Conservation (phyloP, 92 coral and sea anemone species). For the Siderastrea radians region DNA sequence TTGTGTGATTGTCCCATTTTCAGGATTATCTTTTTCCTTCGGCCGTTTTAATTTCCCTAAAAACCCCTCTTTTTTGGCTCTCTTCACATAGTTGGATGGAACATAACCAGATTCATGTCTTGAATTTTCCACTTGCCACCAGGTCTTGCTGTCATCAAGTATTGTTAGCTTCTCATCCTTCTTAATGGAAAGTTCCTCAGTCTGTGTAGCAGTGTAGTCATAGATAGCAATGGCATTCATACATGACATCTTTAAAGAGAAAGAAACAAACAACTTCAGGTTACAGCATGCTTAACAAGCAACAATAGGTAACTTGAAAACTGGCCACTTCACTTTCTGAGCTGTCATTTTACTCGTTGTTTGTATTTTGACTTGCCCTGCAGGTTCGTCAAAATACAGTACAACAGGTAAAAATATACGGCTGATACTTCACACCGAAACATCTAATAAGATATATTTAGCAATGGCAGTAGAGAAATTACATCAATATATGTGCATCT, state of each 20-base stretch:
- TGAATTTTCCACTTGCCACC: constrained; percentile 99
- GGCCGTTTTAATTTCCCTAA: constrained; percentile 53
- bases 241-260: constrained; percentile 79
- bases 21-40: constrained; percentile 7
- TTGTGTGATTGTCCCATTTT: constrained; percentile 10
- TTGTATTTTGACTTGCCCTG: no score
- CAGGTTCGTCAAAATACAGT: no score
- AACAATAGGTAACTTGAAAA: no score
- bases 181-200: constrained; percentile 90
- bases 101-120: constrained; percentile 86
- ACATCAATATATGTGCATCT: no score
- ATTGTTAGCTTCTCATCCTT: constrained; percentile 90
- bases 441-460: no score
- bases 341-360: no score
- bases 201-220: constrained; percentile 91
- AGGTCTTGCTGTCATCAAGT: constrained; percentile 90
- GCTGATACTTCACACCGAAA: no score
- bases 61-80: constrained; percentile 63
- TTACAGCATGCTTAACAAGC: no score
- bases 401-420: no score
- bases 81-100: constrained; percentile 95
- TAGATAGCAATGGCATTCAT: constrained; percentile 88
- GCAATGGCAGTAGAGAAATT: no score
- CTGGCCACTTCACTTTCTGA: no score
- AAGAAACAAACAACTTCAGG: not conserved